Conservation (phyloP, 2,888 invertebrate genomes). For the Sinodicranocentrus sp. region DNA sequence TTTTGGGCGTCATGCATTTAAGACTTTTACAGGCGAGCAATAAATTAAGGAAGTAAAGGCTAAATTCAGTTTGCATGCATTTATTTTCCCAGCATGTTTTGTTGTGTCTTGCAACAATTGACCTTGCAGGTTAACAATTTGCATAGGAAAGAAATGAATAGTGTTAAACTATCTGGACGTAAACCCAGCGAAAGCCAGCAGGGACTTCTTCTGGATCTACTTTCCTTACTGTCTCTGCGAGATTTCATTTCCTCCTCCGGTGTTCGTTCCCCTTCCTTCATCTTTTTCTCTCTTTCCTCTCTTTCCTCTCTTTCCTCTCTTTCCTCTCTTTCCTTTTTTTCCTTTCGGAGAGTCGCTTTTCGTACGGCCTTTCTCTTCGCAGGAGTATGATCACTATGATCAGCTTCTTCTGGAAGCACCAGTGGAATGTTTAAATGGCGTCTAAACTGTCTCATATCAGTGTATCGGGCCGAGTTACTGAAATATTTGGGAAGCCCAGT, state of each 20-base stretch:
- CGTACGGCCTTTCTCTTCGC: background rate
- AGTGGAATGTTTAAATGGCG: conserved; percentile 7
- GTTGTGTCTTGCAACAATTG: too few species aligned
- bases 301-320: conserved; percentile 5
- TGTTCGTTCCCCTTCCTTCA: background rate
- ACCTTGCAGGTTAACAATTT: too few species aligned
- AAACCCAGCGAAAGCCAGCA: conserved; percentile 44
- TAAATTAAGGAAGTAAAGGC: too few species aligned
- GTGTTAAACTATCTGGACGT: conserved; percentile 26
- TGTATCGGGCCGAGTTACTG: too few species aligned
- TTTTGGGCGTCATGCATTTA: too few species aligned
- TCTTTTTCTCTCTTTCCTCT: background rate
- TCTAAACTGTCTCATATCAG: too few species aligned
- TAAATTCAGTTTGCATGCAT: too few species aligned
- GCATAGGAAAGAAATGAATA: too few species aligned
- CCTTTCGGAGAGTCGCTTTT: background rate
- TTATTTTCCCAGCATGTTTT: too few species aligned
- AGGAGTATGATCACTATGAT: background rate
- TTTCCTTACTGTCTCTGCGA: too few species aligned
- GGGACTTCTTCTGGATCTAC: conserved; percentile 39
- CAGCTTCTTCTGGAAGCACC: background rate
- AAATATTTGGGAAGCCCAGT: too few species aligned
- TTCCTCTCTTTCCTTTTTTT: background rate
- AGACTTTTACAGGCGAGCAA: too few species aligned
- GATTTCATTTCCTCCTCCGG: background rate